Conservation (phyloP, 2,797 vertebrate genomes). For the Intellagama lesueurii region DNA sequence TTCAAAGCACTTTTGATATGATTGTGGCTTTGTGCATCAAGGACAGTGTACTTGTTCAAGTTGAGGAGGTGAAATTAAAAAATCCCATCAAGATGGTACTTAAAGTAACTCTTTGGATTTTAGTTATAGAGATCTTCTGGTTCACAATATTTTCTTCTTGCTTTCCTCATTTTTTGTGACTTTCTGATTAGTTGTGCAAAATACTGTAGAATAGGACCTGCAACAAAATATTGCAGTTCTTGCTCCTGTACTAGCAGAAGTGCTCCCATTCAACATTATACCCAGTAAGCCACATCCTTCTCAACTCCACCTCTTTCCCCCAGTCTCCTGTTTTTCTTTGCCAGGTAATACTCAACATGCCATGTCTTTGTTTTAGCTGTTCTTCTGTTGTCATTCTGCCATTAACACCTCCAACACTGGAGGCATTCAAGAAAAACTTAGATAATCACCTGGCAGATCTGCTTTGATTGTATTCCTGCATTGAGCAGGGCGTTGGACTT, state of each 20-base stretch:
- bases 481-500: too few species aligned
- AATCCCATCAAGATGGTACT: neutral
- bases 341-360: neutral
- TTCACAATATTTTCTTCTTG: neutral
- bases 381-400: neutral
- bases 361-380: neutral
- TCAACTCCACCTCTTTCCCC: too few species aligned
- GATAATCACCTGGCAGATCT: too few species aligned
- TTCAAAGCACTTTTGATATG: neutral
- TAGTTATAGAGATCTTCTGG: too few species aligned
- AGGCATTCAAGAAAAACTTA: too few species aligned
- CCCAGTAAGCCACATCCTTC: neutral
- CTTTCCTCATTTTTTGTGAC: neutral
- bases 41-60: neutral
- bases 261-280: neutral
- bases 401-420: too few species aligned
- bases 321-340: neutral
- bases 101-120: neutral
- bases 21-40: neutral
- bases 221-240: neutral
- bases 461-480: too few species aligned
- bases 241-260: neutral
- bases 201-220: neutral
- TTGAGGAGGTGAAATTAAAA: neutral
- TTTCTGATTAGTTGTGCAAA: neutral